phyloP scores from a whole-genome alignment of 2,888 invertebrate genomes.

The Stramonita haemastoma region DNA sequence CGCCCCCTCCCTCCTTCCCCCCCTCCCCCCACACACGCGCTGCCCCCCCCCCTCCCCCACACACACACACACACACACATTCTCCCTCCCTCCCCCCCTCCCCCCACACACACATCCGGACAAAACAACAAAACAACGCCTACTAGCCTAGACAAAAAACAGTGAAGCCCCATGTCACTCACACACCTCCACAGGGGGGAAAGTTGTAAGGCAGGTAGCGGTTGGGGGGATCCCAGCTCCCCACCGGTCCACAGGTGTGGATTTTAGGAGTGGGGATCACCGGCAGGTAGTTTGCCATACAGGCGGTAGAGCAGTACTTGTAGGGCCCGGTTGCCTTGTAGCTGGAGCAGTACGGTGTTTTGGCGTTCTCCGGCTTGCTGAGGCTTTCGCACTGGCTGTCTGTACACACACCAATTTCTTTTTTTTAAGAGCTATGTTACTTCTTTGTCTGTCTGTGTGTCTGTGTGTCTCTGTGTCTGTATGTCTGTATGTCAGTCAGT shows the following conservation, averaged over 20 bases:
- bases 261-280: conserved; percentile 88
- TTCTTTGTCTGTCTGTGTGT: too few species aligned
- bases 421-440: too few species aligned
- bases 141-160: too few species aligned
- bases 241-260: conserved; percentile 98
- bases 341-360: conserved; percentile 10
- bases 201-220: conserved; percentile 51
- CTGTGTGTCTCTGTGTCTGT: too few species aligned
- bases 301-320: conserved; percentile 48
- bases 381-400: conserved; percentile 47
- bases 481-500: too few species aligned
- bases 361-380: conserved; percentile 51
- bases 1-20: too few species aligned
- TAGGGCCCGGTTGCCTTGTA: conserved; percentile 37
- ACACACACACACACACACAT: not conserved
- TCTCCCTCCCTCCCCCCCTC: too few species aligned
- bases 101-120: not conserved
- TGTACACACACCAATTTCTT: too few species aligned
- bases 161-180: too few species aligned
- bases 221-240: conserved; percentile 85
- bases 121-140: too few species aligned
- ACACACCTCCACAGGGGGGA: conserved; percentile 69
- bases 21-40: too few species aligned
- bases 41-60: not conserved
- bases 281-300: conserved; percentile 42